phyloP scores from a whole-genome alignment of 37 sponge, comb jelly and placozoan species.

The Halisarca cf. caerulea region DNA sequence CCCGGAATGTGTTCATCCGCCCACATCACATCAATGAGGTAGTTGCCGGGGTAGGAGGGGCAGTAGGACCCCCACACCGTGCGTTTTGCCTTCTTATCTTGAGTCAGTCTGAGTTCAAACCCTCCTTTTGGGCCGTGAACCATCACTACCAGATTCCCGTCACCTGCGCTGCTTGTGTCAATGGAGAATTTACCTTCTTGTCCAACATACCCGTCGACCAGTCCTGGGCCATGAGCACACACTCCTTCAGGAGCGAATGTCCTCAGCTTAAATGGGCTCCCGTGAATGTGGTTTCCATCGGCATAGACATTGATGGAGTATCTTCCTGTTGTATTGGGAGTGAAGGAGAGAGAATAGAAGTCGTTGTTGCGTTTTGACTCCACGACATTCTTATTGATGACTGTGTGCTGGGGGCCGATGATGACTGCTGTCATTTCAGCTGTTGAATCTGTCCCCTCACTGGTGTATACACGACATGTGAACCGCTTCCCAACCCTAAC shows the following conservation, averaged over 20 bases:
- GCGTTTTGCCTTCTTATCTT: not conserved
- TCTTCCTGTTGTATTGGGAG: not conserved
- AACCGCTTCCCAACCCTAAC: not conserved
- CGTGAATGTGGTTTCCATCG: not conserved
- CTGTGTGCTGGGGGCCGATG: not conserved
- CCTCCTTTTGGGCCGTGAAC: conserved; percentile 16
- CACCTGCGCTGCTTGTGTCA: not conserved
- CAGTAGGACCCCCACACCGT: conserved; percentile 1
- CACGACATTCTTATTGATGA: not conserved
- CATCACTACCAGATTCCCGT: conserved; percentile 18
- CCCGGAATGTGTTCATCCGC: not conserved
- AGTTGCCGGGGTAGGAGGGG: not conserved
- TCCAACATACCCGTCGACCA: conserved; percentile 8
- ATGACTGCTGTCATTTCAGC: not conserved
- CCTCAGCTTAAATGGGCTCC: conserved; percentile 13
- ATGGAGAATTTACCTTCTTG: not conserved
- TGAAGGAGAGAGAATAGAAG: not conserved
- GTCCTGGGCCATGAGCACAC: not conserved
- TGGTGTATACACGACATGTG: not conserved
- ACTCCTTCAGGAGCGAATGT: not conserved
- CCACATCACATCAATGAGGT: conserved; percentile 17
- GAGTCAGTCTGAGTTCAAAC: not conserved
- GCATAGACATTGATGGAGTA: not conserved
- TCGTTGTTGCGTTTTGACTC: not conserved
- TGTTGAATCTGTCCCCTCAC: not conserved